Conservation (phyloP, 1,140 invertebrate genomes). For the Nixonia krombeini region DNA sequence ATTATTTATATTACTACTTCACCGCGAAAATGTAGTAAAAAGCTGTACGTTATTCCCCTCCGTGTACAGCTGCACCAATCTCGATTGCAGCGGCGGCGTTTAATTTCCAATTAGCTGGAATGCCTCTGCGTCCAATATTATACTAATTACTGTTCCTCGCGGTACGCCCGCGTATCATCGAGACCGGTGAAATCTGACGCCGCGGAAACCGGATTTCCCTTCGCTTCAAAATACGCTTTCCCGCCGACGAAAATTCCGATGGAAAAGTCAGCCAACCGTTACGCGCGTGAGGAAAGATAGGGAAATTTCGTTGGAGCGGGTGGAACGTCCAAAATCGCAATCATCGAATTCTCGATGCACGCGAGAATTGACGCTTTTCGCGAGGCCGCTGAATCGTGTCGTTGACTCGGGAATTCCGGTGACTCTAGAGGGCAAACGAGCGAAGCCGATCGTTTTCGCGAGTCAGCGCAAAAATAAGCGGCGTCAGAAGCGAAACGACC, state of each 20-base stretch:
- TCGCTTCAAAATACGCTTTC: background rate
- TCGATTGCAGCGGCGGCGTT: conserved; percentile 20
- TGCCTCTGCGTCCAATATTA: conserved; percentile 32
- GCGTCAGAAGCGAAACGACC: background rate
- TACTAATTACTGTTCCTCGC: conserved; percentile 6
- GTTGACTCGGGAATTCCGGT: no score
- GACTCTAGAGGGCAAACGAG: background rate
- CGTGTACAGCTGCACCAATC: conserved; percentile 31
- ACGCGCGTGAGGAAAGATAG: no score
- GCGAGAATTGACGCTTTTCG: no score
- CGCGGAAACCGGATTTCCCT: background rate
- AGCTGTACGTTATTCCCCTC: no score
- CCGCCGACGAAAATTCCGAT: no score
- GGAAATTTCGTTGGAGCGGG: no score
- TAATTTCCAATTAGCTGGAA: conserved; percentile 58
- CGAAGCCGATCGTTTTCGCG: background rate
- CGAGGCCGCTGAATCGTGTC: no score
- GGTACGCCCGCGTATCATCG: background rate
- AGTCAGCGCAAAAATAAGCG: background rate
- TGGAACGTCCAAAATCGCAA: no score
- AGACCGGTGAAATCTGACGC: background rate
- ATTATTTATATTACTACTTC: no score
- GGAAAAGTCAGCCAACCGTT: no score
- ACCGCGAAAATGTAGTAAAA: no score
- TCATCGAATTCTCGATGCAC: no score